Percentiles rank a stretch among this genome's conserved stretches.
phyloP scores from a whole-genome alignment of 2,888 invertebrate genomes.

The Tanaodytes sp. region DNA sequence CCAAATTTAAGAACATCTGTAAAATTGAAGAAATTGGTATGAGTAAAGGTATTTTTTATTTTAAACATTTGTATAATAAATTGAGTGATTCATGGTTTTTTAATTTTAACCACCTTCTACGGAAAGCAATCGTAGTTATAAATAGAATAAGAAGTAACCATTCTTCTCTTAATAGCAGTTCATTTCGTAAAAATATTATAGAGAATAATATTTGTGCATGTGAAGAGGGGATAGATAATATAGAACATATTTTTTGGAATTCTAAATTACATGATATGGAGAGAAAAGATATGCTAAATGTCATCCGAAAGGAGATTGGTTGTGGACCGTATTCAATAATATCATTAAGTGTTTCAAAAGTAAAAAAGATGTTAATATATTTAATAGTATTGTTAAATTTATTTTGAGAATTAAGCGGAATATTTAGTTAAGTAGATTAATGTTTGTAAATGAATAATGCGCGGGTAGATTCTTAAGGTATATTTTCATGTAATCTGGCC shows the following conservation, averaged over 20 bases:
- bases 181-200: slow-evolving; percentile 8
- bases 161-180: slow-evolving; percentile 18
- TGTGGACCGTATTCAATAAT: too few species aligned
- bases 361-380: too few species aligned
- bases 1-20: slow-evolving; percentile 7
- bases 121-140: slow-evolving; percentile 16
- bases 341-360: too few species aligned
- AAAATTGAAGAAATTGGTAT: background rate
- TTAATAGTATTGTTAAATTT: too few species aligned
- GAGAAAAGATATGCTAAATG: too few species aligned
- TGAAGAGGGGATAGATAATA: background rate
- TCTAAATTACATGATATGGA: too few species aligned
- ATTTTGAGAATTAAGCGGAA: too few species aligned
- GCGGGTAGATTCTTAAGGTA: too few species aligned
- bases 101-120: background rate
- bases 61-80: slow-evolving; percentile 11
- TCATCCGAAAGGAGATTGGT: too few species aligned
- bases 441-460: too few species aligned
- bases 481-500: too few species aligned
- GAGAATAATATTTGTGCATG: slow-evolving; percentile 1
- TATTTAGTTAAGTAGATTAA: too few species aligned
- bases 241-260: slow-evolving; percentile 21
- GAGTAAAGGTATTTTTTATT: slow-evolving; percentile 12
- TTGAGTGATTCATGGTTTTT: slow-evolving; percentile 6
- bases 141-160: slow-evolving; percentile 27